Evolutionary conservation across 2,113 vertebrate genomes (phyloP).

Genomic region (Telmatochromis bifrenatus): DNA sequence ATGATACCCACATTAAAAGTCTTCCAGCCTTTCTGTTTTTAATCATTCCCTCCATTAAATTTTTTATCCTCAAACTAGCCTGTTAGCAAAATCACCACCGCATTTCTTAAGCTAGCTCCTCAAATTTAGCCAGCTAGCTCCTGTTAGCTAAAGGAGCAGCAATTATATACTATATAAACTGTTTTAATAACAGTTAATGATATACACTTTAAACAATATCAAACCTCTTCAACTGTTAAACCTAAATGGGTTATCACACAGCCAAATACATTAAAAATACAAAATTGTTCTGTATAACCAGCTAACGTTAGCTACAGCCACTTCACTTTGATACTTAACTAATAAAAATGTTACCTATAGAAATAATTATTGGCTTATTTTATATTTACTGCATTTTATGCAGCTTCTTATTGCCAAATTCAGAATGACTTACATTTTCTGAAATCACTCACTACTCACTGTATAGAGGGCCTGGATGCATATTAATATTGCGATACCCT

Average conservation of each 20-base stretch:
- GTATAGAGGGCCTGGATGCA: background rate
- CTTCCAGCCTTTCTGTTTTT: background rate
- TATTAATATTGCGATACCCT: background rate
- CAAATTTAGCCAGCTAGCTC: background rate
- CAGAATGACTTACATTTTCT: background rate
- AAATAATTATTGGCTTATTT: background rate
- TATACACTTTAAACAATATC: background rate
- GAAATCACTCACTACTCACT: background rate
- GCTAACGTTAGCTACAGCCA: background rate
- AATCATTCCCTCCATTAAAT: fast-evolving
- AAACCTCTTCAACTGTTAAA: background rate
- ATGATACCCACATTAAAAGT: background rate
- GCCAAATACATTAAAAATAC: background rate
- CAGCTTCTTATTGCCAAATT: background rate
- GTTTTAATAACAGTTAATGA: background rate
- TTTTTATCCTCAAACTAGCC: background rate
- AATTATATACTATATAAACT: background rate
- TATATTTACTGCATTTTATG: background rate
- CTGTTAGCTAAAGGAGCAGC: background rate
- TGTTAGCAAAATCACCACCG: background rate
- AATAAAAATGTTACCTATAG: background rate
- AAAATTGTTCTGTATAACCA: background rate
- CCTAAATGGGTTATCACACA: background rate
- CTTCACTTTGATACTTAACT: background rate
- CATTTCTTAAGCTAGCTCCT: background rate